A percentile compares a stretch with the other conserved stretches of the same genome.
Conservation (phyloP, 2,797 vertebrate species). For the Argya squamiceps region DNA sequence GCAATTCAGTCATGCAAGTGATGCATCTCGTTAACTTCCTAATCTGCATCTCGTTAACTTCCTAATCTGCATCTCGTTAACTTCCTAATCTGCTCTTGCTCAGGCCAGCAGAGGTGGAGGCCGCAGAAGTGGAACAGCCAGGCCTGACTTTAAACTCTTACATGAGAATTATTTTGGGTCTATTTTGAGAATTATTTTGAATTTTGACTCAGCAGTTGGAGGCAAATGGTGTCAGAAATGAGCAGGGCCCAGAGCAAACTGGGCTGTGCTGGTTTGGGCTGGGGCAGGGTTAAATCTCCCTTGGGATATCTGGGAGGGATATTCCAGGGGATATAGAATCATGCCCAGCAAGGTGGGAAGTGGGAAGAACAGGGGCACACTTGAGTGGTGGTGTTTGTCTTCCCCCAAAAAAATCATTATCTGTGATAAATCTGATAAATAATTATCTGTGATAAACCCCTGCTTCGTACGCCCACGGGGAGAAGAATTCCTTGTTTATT, state of each 20-base stretch:
- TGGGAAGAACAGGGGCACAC: too few relatives aligned
- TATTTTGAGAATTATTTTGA: neutral
- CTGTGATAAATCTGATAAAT: neutral
- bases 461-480: neutral
- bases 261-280: neutral
- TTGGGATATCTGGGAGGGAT: neutral
- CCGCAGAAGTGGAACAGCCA: neutral
- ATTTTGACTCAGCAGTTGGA: neutral
- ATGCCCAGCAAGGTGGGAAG: neutral
- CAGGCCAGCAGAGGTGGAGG: neutral
- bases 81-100: neutral
- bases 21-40: neutral
- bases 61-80: neutral
- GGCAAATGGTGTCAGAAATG: neutral
- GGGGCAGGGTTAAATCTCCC: neutral
- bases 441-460: too few relatives aligned
- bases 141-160: neutral
- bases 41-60: neutral
- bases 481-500: neutral
- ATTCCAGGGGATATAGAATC: neutral
- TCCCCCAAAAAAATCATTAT: neutral
- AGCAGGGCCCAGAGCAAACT: neutral
- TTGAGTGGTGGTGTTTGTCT: neutral
- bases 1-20: neutral
- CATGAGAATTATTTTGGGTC: too few relatives aligned